Evolutionary conservation across 2,888 invertebrate genomes (phyloP).

Genomic region (Drosophila quinaria): DNA sequence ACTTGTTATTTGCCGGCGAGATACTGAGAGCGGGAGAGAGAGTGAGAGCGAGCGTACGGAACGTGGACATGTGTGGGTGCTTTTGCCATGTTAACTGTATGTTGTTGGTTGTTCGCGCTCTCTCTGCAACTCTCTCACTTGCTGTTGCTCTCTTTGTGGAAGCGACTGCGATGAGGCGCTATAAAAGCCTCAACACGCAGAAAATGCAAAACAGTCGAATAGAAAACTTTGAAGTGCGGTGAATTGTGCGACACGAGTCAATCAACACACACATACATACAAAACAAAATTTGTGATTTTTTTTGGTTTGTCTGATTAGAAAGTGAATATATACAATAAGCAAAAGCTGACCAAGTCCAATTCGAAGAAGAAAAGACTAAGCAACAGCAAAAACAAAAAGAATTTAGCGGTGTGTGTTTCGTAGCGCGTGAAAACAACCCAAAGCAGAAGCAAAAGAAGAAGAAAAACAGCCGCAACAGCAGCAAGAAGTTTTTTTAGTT

Average conservation of each 20-base stretch:
- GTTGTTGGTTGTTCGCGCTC: slow-evolving; percentile 16
- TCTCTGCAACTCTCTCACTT: slow-evolving; percentile 11
- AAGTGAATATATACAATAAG: slow-evolving; percentile 58
- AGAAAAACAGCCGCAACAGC: slow-evolving; percentile 24
- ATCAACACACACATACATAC: slow-evolving; percentile 36
- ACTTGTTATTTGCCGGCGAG: slow-evolving; percentile 40
- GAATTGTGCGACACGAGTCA: slow-evolving; percentile 52
- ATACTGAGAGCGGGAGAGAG: slow-evolving; percentile 13
- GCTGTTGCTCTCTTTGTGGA: slow-evolving; percentile 35
- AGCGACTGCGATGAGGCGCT: slow-evolving; percentile 42
- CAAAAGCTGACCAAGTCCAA: slow-evolving; percentile 51
- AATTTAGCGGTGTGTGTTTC: slow-evolving; percentile 26
- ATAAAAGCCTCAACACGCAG: slow-evolving; percentile 63
- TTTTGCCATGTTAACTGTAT: slow-evolving; percentile 25
- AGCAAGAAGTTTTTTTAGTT: slow-evolving; percentile 48
- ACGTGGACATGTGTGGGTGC: slow-evolving; percentile 46
- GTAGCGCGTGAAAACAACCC: slow-evolving; percentile 49
- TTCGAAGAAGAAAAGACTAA: slow-evolving; percentile 18
- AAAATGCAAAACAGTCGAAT: slow-evolving; percentile 71
- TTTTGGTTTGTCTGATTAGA: slow-evolving; percentile 66
- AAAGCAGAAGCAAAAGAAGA: slow-evolving; percentile 14
- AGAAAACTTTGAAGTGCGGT: slow-evolving; percentile 66
- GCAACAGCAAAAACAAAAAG: slow-evolving; percentile 15
- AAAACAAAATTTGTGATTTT: slow-evolving; percentile 60
- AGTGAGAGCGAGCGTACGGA: slow-evolving; percentile 18